A percentile compares a stretch with the other conserved stretches of the same genome.
phyloP scores from a whole-genome alignment of 1,140 invertebrate species.

The Drosophila persimilis region DNA sequence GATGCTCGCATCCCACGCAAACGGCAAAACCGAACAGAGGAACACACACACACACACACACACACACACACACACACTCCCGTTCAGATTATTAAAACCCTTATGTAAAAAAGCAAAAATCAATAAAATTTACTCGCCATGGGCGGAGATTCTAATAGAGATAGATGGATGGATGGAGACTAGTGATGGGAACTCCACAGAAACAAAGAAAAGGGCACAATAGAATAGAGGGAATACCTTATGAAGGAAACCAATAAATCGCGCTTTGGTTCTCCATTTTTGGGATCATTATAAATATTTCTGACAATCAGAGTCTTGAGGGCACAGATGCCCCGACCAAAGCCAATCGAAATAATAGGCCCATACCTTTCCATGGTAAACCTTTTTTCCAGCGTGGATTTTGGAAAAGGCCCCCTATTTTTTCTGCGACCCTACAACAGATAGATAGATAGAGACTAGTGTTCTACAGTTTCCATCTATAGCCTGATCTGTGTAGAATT shows the following conservation, averaged over 20 bases:
- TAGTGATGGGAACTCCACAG: constrained; percentile 12
- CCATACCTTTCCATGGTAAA: no score
- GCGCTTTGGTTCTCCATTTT: neutral
- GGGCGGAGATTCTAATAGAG: constrained; percentile 3
- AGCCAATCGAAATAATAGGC: no score
- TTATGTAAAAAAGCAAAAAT: constrained; percentile 73
- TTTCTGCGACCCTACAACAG: no score
- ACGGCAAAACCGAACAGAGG: constrained; percentile 1
- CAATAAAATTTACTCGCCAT: constrained; percentile 66
- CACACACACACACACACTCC: constrained; percentile 7
- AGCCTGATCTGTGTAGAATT: no score
- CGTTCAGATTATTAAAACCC: constrained; percentile 59
- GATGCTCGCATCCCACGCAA: constrained; percentile 6
- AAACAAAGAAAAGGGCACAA: constrained; percentile 12
- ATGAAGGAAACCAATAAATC: neutral
- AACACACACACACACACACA: neutral
- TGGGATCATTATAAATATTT: no score
- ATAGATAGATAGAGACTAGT: no score
- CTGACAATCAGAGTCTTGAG: no score
- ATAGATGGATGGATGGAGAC: constrained; percentile 9
- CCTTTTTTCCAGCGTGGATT: no score
- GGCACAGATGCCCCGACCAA: no score
- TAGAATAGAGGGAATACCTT: constrained; percentile 7
- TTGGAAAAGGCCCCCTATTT: no score
- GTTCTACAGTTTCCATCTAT: no score